Evolutionary conservation across 1,140 invertebrate species (phyloP).

Genomic region (Brachionus sp.): DNA sequence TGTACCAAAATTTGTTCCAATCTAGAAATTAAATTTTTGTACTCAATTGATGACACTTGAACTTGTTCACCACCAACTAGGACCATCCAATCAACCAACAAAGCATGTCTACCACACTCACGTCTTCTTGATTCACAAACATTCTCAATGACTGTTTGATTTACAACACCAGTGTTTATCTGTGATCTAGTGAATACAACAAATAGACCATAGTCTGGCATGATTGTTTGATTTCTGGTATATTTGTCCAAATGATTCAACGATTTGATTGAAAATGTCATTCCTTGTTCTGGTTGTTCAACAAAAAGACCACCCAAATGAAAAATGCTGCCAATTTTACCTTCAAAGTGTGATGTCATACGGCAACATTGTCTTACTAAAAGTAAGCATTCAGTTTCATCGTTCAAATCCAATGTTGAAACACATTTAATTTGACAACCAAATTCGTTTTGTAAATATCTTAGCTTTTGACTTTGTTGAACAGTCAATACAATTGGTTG

Average conservation of each 20-base stretch:
- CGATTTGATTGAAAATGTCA: neutral
- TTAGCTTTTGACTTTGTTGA: conserved; percentile 12
- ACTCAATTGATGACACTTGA: neutral
- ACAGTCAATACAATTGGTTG: neutral
- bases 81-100: neutral
- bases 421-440: conserved; percentile 18
- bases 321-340: neutral
- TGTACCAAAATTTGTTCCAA: neutral
- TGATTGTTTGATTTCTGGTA: neutral
- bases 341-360: conserved; percentile 31
- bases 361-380: neutral
- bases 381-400: neutral
- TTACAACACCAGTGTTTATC: neutral
- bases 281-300: conserved; percentile 11
- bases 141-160: neutral
- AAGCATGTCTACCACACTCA: neutral
- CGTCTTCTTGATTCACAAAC: neutral
- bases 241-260: neutral
- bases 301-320: neutral
- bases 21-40: neutral
- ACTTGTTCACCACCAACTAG: neutral
- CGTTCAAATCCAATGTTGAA: conserved; percentile 15
- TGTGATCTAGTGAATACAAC: neutral
- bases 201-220: conserved; percentile 36
- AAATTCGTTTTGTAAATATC: conserved; percentile 27